These are phyloP conservation scores for Todiramphus saurophagus DNA, from an alignment of 2,113 vertebrate genomes.

Conservation along the genomic window DNA sequence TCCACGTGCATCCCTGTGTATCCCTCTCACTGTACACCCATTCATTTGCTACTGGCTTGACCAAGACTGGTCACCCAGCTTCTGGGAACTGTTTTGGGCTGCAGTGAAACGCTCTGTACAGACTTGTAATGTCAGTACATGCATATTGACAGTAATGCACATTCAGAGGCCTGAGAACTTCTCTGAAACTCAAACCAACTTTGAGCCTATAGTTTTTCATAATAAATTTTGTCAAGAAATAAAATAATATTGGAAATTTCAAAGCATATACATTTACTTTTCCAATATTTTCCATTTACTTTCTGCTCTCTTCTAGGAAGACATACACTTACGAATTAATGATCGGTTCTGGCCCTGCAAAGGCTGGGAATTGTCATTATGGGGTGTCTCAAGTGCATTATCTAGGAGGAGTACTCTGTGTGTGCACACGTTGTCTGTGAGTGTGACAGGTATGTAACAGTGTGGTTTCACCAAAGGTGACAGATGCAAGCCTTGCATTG, in stretches of 20 bases:
- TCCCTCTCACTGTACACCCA: not conserved
- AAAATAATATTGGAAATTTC: not conserved
- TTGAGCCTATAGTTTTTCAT: not conserved
- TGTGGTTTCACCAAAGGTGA: not conserved
- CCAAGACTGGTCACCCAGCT: not conserved
- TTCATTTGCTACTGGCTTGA: not conserved
- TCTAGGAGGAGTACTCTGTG: not conserved
- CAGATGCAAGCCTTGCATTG: not conserved
- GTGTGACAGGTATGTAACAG: not conserved
- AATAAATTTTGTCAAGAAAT: not conserved
- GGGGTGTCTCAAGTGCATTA: not conserved
- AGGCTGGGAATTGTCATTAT: not conserved
- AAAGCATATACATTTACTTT: not conserved
- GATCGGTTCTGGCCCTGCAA: not conserved
- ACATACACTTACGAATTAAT: not conserved
- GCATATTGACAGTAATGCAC: not conserved
- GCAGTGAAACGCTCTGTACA: not conserved
- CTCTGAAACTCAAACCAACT: not conserved
- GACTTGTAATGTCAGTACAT: not conserved
- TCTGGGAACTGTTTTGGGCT: not conserved
- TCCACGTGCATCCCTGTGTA: not conserved
- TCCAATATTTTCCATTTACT: not conserved
- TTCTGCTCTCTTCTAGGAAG: not conserved
- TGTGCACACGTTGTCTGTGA: rapidly evolving
- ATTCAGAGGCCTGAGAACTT: not conserved